Conservation (phyloP, 35 echinoderm and acorn worm genomes). For the Ptychodera flava region DNA sequence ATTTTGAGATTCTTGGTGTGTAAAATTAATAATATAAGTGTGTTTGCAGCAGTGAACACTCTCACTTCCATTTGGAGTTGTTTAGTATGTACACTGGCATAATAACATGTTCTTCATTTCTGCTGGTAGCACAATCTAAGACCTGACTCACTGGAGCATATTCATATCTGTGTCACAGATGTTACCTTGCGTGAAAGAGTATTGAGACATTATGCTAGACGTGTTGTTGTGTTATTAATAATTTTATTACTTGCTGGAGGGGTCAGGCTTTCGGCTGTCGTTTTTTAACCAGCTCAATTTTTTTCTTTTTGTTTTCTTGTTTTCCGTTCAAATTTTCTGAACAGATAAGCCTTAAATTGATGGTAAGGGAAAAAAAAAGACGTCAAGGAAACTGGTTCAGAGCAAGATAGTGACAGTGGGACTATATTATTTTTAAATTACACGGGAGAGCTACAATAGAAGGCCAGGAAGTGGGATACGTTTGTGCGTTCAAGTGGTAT, state of each 20-base stretch:
- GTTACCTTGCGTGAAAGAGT: background rate
- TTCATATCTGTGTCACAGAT: background rate
- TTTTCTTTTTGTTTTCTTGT: background rate
- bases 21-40: background rate
- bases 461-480: background rate
- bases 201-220: background rate
- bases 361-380: background rate
- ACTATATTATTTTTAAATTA: too few species aligned
- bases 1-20: background rate
- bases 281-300: background rate
- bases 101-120: background rate
- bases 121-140: background rate
- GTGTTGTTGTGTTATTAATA: background rate
- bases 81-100: background rate
- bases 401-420: too few species aligned
- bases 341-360: background rate
- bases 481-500: background rate
- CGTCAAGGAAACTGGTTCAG: too few species aligned
- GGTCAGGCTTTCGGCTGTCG: background rate
- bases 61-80: background rate
- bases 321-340: too few species aligned
- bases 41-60: background rate
- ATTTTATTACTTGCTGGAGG: background rate
- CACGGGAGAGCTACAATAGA: background rate
- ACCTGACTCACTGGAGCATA: background rate